Conservation (phyloP, 2,888 invertebrate genomes). For the Octonoba sinensis region DNA sequence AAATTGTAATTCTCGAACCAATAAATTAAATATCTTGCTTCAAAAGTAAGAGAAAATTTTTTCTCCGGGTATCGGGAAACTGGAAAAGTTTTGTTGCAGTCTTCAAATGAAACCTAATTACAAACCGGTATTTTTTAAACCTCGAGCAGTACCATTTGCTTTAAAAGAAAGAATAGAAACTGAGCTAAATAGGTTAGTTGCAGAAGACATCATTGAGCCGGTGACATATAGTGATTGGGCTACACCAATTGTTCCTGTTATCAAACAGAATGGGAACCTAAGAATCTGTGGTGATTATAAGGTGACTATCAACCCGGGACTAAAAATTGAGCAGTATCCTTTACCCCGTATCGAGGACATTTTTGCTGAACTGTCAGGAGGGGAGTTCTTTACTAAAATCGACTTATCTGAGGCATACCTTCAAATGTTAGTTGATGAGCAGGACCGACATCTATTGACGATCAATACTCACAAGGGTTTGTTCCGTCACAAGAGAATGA, state of each 20-base stretch:
- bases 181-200: constrained; percentile 33
- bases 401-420: constrained; percentile 70
- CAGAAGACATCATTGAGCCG: constrained; percentile 38
- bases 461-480: constrained; percentile 70
- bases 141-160: constrained; percentile 43
- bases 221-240: constrained; percentile 39
- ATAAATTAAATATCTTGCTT: constrained; percentile 48
- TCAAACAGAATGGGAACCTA: constrained; percentile 53
- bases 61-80: constrained; percentile 41
- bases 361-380: constrained; percentile 66
- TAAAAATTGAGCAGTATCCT: constrained; percentile 68
- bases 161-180: constrained; percentile 44
- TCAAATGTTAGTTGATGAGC: constrained; percentile 69
- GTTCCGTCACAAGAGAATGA: constrained; percentile 68
- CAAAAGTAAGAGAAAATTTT: constrained; percentile 40
- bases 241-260: constrained; percentile 40
- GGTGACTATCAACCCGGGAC: constrained; percentile 66
- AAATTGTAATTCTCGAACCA: constrained; percentile 46
- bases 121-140: constrained; percentile 45
- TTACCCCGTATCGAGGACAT: constrained; percentile 67
- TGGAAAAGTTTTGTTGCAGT: constrained; percentile 40
- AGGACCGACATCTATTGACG: constrained; percentile 68
- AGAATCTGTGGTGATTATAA: constrained; percentile 67
- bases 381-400: too few relatives aligned
- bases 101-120: constrained; percentile 41